These are phyloP conservation scores for Brachylomia viminalis DNA, from an alignment of 2,888 invertebrate genomes.

Conservation along the genomic window DNA sequence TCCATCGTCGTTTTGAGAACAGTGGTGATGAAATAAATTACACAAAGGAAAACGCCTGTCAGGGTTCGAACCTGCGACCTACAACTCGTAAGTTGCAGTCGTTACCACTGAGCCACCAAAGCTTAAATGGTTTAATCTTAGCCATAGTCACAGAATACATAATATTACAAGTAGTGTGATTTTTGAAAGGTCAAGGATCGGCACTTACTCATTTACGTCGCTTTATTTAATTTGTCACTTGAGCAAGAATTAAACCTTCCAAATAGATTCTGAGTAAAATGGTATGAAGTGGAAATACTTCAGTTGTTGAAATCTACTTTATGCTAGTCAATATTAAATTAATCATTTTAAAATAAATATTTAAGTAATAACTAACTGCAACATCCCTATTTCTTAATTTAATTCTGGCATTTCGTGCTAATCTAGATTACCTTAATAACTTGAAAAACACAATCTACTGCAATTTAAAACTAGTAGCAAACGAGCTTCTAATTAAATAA, in stretches of 20 bases:
- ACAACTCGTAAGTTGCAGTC: too few species aligned
- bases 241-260: background rate
- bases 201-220: background rate
- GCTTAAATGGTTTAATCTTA: background rate
- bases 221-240: background rate
- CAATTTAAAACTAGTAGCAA: background rate
- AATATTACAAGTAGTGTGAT: too few species aligned
- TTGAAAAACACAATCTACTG: background rate
- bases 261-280: background rate
- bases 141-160: too few species aligned
- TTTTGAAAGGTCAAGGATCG: background rate
- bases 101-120: too few species aligned
- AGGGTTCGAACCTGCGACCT: too few species aligned
- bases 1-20: too few species aligned
- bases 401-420: background rate
- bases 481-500: slow-evolving; percentile 1
- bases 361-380: background rate
- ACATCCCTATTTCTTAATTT: background rate
- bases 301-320: too few species aligned
- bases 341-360: too few species aligned
- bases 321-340: too few species aligned
- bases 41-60: too few species aligned
- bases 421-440: background rate
- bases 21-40: too few species aligned
- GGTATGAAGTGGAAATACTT: too few species aligned